phyloP scores from a whole-genome alignment of 2,888 invertebrate genomes.

The Hirtodrosophila duncani region DNA sequence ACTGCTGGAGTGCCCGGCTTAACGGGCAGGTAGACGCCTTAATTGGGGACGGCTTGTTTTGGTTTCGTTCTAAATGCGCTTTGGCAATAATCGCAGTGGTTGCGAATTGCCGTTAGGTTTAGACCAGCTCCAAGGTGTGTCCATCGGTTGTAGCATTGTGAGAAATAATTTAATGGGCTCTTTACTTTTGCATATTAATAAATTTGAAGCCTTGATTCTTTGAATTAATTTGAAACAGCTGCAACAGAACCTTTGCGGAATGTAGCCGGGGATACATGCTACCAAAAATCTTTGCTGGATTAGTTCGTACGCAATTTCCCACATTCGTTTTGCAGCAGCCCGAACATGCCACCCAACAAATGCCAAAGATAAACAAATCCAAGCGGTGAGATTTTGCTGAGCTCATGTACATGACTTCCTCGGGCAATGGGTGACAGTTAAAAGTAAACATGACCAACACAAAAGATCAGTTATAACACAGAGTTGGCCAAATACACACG shows the following conservation, averaged over 20 bases:
- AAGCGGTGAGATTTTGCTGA: slow-evolving; percentile 41
- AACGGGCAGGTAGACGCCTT: slow-evolving; percentile 62
- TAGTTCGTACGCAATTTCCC: slow-evolving; percentile 26
- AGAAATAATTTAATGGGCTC: slow-evolving; percentile 43
- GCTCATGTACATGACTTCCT: slow-evolving; percentile 48
- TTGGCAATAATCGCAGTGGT: slow-evolving; percentile 43
- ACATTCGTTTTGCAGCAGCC: slow-evolving; percentile 2
- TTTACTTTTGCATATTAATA: slow-evolving; percentile 19
- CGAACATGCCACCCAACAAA: slow-evolving; percentile 49
- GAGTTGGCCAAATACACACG: slow-evolving; percentile 40
- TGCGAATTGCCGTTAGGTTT: slow-evolving; percentile 50
- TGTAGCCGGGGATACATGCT: slow-evolving; percentile 37
- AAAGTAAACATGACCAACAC: slow-evolving; percentile 42
- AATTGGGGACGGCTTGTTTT: slow-evolving; percentile 43
- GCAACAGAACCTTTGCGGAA: slow-evolving; percentile 26
- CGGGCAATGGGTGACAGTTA: slow-evolving; percentile 14
- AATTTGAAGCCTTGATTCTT: not conserved
- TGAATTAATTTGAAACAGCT: slow-evolving; percentile 17
- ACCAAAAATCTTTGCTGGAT: slow-evolving; percentile 44
- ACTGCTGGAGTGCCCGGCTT: slow-evolving; percentile 23
- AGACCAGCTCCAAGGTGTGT: slow-evolving; percentile 42
- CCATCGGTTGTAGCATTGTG: slow-evolving; percentile 30
- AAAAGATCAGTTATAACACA: slow-evolving; percentile 35
- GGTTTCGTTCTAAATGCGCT: slow-evolving; percentile 58
- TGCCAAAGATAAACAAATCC: slow-evolving; percentile 48